phyloP scores from a whole-genome alignment of 1,140 invertebrate species.

The Leptinotarsa lineolata region DNA sequence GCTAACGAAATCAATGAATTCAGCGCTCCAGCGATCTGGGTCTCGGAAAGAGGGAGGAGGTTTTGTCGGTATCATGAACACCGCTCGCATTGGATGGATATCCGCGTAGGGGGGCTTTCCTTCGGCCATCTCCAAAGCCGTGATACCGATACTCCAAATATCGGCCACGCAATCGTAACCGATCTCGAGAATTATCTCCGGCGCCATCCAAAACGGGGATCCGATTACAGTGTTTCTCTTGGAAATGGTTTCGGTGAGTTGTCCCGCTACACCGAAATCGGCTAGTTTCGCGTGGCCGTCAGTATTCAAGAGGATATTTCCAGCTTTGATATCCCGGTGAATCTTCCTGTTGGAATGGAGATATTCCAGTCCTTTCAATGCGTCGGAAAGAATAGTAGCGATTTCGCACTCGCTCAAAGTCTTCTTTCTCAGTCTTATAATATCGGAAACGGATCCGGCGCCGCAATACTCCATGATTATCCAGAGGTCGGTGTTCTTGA shows the following conservation, averaged over 20 bases:
- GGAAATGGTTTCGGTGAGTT: slow-evolving; percentile 99
- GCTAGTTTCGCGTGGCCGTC: slow-evolving; percentile 98
- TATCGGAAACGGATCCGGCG: slow-evolving; percentile 97
- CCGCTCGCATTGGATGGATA: slow-evolving; percentile 98
- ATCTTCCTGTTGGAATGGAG: slow-evolving; percentile 95
- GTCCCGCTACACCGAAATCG: slow-evolving; percentile 99
- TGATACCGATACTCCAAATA: slow-evolving; percentile 98
- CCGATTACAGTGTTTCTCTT: slow-evolving; percentile 98
- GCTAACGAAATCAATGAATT: slow-evolving; percentile 98
- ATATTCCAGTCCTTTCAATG: slow-evolving; percentile 95
- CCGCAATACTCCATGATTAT: slow-evolving; percentile 99
- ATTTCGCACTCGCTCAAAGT: slow-evolving; percentile 96
- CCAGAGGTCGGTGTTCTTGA: slow-evolving; percentile 99
- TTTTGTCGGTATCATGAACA: slow-evolving; percentile 99
- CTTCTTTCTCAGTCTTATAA: slow-evolving; percentile 96
- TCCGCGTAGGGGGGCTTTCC: slow-evolving; percentile 98
- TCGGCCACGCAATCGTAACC: slow-evolving; percentile 99
- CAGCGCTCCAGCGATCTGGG: slow-evolving; percentile 92
- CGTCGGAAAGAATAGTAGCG: slow-evolving; percentile 92
- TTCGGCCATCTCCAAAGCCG: slow-evolving; percentile 98
- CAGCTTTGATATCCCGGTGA: slow-evolving; percentile 95
- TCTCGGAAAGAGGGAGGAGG: slow-evolving; percentile 97
- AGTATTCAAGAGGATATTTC: slow-evolving; percentile 98
- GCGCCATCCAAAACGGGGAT: slow-evolving; percentile 99
- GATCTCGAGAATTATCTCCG: slow-evolving; percentile 97